Percentiles rank a stretch among this genome's conserved stretches.
Evolutionary conservation across 2,888 invertebrate genomes (phyloP).

Genomic region (Nomada fucata): DNA sequence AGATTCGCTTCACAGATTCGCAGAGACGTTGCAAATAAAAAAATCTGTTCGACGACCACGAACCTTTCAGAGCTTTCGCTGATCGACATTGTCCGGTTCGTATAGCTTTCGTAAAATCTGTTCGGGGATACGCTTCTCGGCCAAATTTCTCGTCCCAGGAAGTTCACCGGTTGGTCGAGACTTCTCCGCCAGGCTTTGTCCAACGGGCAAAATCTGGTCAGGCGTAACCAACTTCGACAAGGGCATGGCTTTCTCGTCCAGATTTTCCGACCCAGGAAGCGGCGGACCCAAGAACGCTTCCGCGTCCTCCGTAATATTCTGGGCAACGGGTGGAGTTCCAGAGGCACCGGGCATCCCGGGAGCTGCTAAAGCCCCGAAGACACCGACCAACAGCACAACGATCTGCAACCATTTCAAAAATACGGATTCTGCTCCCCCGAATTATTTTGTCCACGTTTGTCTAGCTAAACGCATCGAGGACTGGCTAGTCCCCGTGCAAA

Average conservation of each 20-base stretch:
- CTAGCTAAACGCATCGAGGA: background rate
- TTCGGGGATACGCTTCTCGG: slow-evolving; percentile 76
- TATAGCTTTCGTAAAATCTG: slow-evolving; percentile 37
- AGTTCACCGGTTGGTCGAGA: slow-evolving; percentile 56
- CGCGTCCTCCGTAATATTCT: slow-evolving; percentile 58
- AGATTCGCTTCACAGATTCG: background rate
- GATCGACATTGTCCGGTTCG: slow-evolving; percentile 10
- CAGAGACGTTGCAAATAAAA: background rate
- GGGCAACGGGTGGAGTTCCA: slow-evolving; percentile 17
- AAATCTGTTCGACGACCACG: background rate
- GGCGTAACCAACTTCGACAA: slow-evolving; percentile 63
- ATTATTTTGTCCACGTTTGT: no score
- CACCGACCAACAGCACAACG: slow-evolving; percentile 63
- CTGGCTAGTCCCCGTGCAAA: background rate
- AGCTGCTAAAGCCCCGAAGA: slow-evolving; percentile 55
- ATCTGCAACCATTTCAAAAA: slow-evolving; percentile 64
- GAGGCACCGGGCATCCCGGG: slow-evolving; percentile 53
- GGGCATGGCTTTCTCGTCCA: slow-evolving; percentile 74
- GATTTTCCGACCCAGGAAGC: slow-evolving; percentile 74
- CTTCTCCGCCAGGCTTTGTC: slow-evolving; percentile 69
- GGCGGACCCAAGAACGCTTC: slow-evolving; percentile 60
- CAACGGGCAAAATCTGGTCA: slow-evolving; percentile 39
- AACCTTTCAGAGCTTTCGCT: background rate
- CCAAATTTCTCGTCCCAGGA: slow-evolving; percentile 72
- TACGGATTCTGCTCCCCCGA: background rate